A percentile compares a stretch with the other conserved stretches of the same genome.
Conservation (phyloP, 2,113 vertebrate species). For the Poicephalus meyeri region DNA sequence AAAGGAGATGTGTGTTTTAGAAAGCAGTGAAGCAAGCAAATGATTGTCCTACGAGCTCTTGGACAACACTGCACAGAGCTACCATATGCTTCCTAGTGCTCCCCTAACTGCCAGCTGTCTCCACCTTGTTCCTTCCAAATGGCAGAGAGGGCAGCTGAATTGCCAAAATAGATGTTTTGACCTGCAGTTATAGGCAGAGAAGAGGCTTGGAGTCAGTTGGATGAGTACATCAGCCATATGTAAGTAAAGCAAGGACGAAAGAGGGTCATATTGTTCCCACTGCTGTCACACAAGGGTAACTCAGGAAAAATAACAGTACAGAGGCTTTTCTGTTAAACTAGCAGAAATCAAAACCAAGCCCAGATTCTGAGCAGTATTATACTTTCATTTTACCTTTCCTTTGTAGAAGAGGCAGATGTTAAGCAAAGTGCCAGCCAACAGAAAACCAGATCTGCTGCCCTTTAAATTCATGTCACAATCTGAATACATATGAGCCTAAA, state of each 20-base stretch:
- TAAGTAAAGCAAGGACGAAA: conserved; percentile 32
- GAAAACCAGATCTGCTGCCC: not conserved
- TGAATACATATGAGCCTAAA: not conserved
- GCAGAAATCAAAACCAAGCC: not conserved
- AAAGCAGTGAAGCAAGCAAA: conserved; percentile 25
- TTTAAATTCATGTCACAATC: not conserved
- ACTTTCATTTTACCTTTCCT: not conserved
- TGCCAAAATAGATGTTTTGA: conserved; percentile 52
- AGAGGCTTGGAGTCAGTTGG: not conserved
- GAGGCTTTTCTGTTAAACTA: not conserved
- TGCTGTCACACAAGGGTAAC: not conserved
- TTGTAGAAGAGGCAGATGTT: not conserved
- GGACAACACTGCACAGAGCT: conserved; percentile 12
- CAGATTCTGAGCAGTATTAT: not conserved
- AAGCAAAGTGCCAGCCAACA: not conserved
- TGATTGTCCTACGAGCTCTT: conserved; percentile 19
- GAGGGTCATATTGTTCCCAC: not conserved
- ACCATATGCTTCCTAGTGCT: conserved; percentile 64
- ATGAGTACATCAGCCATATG: not conserved
- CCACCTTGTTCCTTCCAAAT: conserved; percentile 54
- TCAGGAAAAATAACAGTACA: not conserved
- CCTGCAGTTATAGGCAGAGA: conserved; percentile 13
- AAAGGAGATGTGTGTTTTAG: not conserved
- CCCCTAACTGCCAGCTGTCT: conserved; percentile 63
- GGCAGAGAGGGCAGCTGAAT: conserved; percentile 1